Evolutionary conservation across 2,888 invertebrate species (phyloP), one percentile per base, ranked within the genome.

Genomic region (Dinocampus coccinellae): DNA sequence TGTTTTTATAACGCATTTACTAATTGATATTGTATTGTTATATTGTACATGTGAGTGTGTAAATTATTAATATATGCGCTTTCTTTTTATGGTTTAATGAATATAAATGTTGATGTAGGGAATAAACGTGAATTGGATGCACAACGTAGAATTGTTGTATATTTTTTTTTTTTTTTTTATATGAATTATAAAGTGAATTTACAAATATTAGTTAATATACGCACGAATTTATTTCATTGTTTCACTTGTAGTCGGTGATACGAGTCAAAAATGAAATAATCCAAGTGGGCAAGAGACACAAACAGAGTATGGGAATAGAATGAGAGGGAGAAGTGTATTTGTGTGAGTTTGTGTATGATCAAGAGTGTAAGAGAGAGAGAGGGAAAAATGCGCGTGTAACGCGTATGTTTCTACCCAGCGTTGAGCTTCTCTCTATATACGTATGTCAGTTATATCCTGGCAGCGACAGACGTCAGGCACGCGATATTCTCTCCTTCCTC

Each of bases 381-480:
- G 64, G 39, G 22, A 33, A 34, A 29, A 34, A 61, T 16, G 53
- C 63, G 73, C 69, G 68, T 36, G 69, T 66, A 69, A 66, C 71
- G 73, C 60, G 72, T 72, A 53, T 58, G 42, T 64, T 64, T 67
- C 52, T 57, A 55, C 47, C 66, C 42, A 57, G 66, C 66, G 39
- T 66, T 66, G 57, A 42, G 66, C 57, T 66, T 57, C 66, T 55
- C 66, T 66, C 24, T 57, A 47, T 47, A 47, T 20, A 53, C 64
- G 47, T 66, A 72, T 60, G 86, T 86, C 85, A 86, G 86, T 86
- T 84, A 85, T 84, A 83, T 84, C 85, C 82, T 85, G 85, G 84
- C 86, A 85, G 85, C 82, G 85, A 83, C 79, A 81, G 84, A 84
- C 82, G 85, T 80, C 81, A 81, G 84, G 76, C 79, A 80, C 72